Evolutionary conservation across 2,888 invertebrate species (phyloP).

Genomic region (Sinhomidia bicolor): DNA sequence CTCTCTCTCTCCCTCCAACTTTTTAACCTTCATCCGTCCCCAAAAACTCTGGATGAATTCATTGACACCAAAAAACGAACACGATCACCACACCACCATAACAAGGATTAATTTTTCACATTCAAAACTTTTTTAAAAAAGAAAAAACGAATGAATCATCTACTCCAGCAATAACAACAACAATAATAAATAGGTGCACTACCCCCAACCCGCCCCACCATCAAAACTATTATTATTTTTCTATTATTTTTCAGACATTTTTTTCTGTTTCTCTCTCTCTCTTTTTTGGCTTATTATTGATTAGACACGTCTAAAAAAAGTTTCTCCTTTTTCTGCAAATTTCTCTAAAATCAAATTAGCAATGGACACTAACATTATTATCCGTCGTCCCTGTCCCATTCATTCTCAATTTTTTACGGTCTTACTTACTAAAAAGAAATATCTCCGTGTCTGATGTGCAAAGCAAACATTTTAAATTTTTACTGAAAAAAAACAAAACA

Average conservation of each 20-base stretch:
- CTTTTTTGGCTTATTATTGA: not conserved
- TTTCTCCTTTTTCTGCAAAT: not conserved
- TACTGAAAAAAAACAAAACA: constrained; percentile 13
- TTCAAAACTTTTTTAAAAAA: constrained; percentile 2
- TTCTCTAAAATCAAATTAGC: not conserved
- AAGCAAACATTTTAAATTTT: constrained; percentile 2
- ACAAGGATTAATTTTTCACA: constrained; percentile 4
- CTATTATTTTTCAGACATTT: not conserved
- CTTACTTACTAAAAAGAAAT: not conserved
- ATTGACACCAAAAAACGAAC: constrained; percentile 22
- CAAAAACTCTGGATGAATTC: constrained; percentile 17
- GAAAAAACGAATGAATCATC: not conserved
- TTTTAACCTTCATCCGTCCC: constrained; percentile 40
- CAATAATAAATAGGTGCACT: not conserved
- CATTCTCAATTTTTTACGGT: not conserved
- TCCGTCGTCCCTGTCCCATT: not conserved
- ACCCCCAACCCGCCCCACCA: not conserved
- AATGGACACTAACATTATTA: not conserved
- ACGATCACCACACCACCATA: not conserved
- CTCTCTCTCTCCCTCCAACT: not conserved
- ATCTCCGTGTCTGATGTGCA: not conserved
- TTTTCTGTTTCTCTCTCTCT: not conserved
- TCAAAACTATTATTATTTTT: too few species aligned
- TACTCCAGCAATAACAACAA: not conserved
- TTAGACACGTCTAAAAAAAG: not conserved